Percentiles rank a stretch among this genome's conserved stretches.
Conservation (phyloP, 2,888 invertebrate genomes). For the Cryptus armator region DNA sequence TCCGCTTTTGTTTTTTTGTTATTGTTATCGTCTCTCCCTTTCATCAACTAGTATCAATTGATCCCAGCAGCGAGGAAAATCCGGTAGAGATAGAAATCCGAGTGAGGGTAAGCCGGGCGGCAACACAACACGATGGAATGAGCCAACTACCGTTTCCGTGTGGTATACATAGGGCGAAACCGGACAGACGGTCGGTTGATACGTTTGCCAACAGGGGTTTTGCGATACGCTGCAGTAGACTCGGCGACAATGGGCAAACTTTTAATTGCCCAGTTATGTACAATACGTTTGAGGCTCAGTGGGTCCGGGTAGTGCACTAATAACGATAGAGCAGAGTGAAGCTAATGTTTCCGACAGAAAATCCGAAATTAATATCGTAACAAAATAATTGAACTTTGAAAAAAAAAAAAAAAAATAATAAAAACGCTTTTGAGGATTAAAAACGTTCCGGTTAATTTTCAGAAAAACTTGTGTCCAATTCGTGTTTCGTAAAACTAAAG, state of each 20-base stretch:
- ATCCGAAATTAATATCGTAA: neutral
- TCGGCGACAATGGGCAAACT: constrained; percentile 67
- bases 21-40: constrained; percentile 12
- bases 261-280: constrained; percentile 74
- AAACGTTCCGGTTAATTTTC: neutral
- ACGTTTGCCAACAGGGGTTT: constrained; percentile 50
- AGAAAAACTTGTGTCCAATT: neutral
- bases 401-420: neutral
- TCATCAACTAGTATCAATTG: neutral
- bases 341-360: neutral
- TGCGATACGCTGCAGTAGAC: constrained; percentile 19
- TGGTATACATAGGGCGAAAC: constrained; percentile 43
- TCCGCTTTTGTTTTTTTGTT: neutral
- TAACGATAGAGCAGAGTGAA: neutral
- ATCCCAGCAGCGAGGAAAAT: constrained; percentile 20
- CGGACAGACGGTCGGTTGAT: constrained; percentile 25
- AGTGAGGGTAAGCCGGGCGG: constrained; percentile 22
- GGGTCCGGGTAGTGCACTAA: constrained; percentile 14
- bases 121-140: constrained; percentile 41
- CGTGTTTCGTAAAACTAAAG: too few relatives aligned
- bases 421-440: neutral
- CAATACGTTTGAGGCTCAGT: constrained; percentile 52
- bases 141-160: constrained; percentile 63
- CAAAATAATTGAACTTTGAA: neutral
- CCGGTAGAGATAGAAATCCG: constrained; percentile 11